Base-by-base conservation (phyloP, 2,113 vertebrate species). In the Abramis brama region DNA sequence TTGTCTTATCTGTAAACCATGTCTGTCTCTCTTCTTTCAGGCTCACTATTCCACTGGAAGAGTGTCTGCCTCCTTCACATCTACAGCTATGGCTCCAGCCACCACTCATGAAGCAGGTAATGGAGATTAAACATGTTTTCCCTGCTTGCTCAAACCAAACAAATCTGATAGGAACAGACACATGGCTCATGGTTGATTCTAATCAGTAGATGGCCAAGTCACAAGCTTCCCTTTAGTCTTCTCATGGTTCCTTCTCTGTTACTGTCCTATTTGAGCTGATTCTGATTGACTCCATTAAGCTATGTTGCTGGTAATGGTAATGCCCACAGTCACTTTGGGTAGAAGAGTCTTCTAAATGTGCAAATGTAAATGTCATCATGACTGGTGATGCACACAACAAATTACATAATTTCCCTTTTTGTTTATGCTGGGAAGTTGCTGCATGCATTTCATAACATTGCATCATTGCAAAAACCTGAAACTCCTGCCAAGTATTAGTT, bases 1-100 rank as follows among this genome's bases (percentile, higher is more conserved):
- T 21, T 76, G 15, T 39, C 33, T 52, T 82, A 10, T 57, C 50
- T 43, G 9, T 59, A 17, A 21, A 33, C 33, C 60, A 21, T 1
- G 43, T 70, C 73, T 52, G 33, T 59, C 57, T 70, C 39, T 68
- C 52, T 25, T 11, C 19, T 2, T 75, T 79, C 92, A 99, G 98
- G 98, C 98, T 75, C 98, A 99, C 93, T 99, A 99, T 89, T 99
- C 98, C 60, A 99, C 98, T 0, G 98, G 98, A 70, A 95, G 95
- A 89, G 97, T 99, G 15, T 97, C 97, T 0, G 97, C 98, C 7
- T 98, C 97, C 77, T 99, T 99, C 94, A 99, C 98, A 0, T 99
- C 98, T 85, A 99, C 98, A 0, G 97, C 98, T 57, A 98, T 99
- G 97, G 94, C 95, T 36, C 98, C 98, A 0, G 93, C 97, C 88